These are phyloP conservation scores for Otolemur garnettii DNA, from an alignment of 2,113 vertebrate genomes.

Conservation along the genomic window DNA sequence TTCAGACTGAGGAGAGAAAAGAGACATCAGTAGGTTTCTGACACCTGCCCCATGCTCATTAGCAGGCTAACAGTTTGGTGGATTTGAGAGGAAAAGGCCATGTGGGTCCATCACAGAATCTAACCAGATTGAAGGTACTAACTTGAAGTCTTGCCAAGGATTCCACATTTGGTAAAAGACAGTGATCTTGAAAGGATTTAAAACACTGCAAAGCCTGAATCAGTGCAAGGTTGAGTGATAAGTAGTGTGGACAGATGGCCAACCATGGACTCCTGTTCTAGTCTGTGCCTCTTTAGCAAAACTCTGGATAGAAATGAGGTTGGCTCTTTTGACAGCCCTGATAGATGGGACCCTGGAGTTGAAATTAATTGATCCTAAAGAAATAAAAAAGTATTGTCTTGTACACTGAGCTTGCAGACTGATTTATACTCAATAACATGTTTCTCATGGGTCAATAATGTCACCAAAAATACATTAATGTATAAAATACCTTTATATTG, in stretches of 20 bases:
- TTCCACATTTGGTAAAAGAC: neutral
- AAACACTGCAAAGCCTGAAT: no score
- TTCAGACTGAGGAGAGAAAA: neutral
- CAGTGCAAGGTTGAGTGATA: neutral
- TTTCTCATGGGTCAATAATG: neutral
- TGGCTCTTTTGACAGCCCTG: neutral
- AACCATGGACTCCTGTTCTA: neutral
- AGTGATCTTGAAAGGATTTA: neutral
- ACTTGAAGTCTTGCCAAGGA: neutral
- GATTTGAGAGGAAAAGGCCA: neutral
- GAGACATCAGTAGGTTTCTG: neutral
- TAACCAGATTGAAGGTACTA: neutral
- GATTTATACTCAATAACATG: neutral
- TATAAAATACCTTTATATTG: neutral
- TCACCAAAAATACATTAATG: neutral
- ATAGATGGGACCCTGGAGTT: neutral
- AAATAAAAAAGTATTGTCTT: neutral
- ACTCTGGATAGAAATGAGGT: neutral
- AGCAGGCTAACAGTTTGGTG: neutral
- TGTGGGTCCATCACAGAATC: rapidly evolving
- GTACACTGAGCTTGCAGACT: neutral
- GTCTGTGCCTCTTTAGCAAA: neutral
- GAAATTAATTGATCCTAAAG: neutral
- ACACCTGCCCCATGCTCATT: neutral
- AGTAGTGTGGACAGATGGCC: neutral